Conservation (phyloP, 2,888 invertebrate genomes). For the Monoplex corrugatus region DNA sequence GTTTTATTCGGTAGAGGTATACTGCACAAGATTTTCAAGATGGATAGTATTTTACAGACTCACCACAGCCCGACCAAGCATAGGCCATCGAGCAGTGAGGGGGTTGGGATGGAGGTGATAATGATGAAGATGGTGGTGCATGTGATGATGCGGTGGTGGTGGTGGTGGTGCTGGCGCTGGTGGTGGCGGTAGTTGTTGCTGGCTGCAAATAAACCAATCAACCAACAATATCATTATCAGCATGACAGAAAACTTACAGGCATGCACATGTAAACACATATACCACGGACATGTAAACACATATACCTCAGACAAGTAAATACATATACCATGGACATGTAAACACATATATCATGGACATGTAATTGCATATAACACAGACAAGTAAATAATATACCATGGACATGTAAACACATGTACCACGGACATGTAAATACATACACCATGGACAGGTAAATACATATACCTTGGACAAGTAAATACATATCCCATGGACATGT, state of each 20-base stretch:
- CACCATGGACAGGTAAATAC: too few species aligned
- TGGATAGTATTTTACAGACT: neutral
- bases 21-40: too few species aligned
- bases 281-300: neutral
- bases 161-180: constrained; percentile 48
- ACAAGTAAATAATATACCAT: too few species aligned
- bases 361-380: too few species aligned
- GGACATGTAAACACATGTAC: too few species aligned
- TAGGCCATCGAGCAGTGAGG: constrained; percentile 42
- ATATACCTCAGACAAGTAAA: too few species aligned
- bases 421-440: too few species aligned
- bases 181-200: constrained; percentile 86
- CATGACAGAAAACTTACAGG: neutral
- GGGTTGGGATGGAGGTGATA: constrained; percentile 84
- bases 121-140: constrained; percentile 91
- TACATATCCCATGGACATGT: too few species aligned
- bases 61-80: constrained; percentile 46
- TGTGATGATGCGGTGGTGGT: constrained; percentile 84
- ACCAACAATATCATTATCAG: neutral
- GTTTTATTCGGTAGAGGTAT: too few species aligned
- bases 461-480: too few species aligned
- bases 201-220: constrained; percentile 21
- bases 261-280: neutral
- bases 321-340: constrained; percentile 17
- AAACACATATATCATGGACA: neutral